Base-by-base conservation (phyloP, 2,113 vertebrate species). In the Nesoenas mayeri region DNA sequence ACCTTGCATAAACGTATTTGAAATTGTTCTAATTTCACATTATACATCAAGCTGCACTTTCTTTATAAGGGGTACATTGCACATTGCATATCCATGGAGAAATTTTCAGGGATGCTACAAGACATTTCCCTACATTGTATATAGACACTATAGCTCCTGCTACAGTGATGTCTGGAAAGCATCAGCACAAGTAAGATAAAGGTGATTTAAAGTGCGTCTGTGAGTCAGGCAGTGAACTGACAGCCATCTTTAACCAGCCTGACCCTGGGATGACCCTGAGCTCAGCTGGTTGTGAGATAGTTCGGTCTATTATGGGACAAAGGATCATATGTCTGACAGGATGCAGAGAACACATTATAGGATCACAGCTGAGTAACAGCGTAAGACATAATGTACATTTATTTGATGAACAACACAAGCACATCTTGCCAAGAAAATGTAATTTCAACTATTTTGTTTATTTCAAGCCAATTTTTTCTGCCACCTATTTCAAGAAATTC, bases 191-290 rank as follows among this genome's bases (percentile, higher is more conserved):
- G 91, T 93, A 94, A 98, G 96, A 98, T 98, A 97, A 98, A 98
- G 96, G 95, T 96, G 97, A 96, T 97, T 97, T 96, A 98, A 98
- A 98, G 97, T 67, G 88, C 24, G 88, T 72, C 89, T 96, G 92
- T 96, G 93, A 94, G 78, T 96, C 96, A 94, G 96, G 93, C 91
- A 91, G 79, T 90, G 94, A 98, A 98, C 89, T 98, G 98, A 98
- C 98, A 98, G 97, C 97, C 97, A 95, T 98, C 98, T 98, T 97
- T 98, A 97, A 96, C 96, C 97, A 98, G 95, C 54, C 50, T 98
- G 98, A 98, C 98, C 98, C 96, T 72, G 95, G 97, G 88, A 97
- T 98, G 98, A 98, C 98, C 98, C 98, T 89, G 91, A 94, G 96
- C 97, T 97, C 98, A 97, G 97, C 97, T 98, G 98, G 97, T 95